phyloP scores from a whole-genome alignment of 2,888 invertebrate species.

The Tortrix viridana region DNA sequence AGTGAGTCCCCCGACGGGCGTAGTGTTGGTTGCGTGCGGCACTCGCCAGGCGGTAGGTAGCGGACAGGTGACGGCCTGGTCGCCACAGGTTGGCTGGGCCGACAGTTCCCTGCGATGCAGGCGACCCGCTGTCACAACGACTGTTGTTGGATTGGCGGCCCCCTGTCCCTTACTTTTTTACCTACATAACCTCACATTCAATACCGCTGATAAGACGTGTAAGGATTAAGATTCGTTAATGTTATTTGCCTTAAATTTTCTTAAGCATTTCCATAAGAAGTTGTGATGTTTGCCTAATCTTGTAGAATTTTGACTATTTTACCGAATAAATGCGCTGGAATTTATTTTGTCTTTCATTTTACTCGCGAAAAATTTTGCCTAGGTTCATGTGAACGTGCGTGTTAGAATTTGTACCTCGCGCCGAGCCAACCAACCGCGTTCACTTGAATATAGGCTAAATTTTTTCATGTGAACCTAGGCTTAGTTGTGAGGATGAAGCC shows the following conservation, averaged over 20 bases:
- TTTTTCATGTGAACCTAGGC: too few relatives aligned
- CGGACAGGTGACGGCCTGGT: constrained; percentile 43
- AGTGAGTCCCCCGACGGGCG: background rate
- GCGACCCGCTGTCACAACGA: constrained; percentile 78
- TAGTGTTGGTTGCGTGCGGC: constrained; percentile 50
- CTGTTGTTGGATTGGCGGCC: constrained; percentile 84
- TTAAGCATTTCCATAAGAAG: constrained; percentile 79
- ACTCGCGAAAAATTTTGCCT: too few relatives aligned
- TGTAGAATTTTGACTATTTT: constrained; percentile 84
- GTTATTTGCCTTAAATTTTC: constrained; percentile 77
- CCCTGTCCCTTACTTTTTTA: constrained; percentile 67
- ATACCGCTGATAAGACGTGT: constrained; percentile 67
- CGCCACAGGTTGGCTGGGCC: constrained; percentile 68
- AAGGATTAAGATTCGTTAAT: constrained; percentile 66
- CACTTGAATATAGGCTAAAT: too few relatives aligned
- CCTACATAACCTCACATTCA: constrained; percentile 39
- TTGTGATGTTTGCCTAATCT: constrained; percentile 84
- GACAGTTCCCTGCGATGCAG: constrained; percentile 84
- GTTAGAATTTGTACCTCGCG: too few relatives aligned
- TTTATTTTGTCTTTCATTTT: constrained; percentile 62
- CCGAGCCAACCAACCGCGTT: too few relatives aligned
- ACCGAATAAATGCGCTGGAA: constrained; percentile 82
- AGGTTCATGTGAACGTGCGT: too few relatives aligned
- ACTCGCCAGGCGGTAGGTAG: constrained; percentile 25
- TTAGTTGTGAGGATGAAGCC: too few relatives aligned